These are phyloP conservation scores for Oxyruncus cristatus DNA, from an alignment of 2,113 vertebrate genomes.

Conservation along the genomic window DNA sequence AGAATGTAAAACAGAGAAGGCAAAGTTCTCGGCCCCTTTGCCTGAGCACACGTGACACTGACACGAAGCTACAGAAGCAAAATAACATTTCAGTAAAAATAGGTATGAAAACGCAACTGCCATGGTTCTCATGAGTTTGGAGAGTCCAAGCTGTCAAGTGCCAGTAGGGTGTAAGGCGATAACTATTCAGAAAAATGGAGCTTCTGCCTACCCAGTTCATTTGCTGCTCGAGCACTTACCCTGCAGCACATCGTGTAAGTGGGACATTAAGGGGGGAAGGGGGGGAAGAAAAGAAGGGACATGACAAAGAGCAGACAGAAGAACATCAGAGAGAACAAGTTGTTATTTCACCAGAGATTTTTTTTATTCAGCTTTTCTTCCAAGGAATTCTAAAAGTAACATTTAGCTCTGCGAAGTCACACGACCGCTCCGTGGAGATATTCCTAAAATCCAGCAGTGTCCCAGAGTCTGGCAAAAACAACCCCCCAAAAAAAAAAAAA, in stretches of 20 bases:
- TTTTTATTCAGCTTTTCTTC: background rate
- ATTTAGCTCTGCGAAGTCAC: background rate
- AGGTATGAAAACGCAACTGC: background rate
- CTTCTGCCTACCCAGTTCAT: background rate
- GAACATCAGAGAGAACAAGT: background rate
- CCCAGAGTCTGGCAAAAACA: background rate
- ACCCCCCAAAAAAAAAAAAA: background rate
- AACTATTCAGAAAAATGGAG: background rate
- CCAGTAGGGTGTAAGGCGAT: background rate
- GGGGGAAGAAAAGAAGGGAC: background rate
- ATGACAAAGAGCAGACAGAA: background rate
- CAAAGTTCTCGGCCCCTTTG: background rate
- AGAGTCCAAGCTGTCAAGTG: background rate
- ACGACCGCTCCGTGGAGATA: background rate
- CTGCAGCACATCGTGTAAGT: background rate
- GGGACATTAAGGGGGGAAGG: background rate
- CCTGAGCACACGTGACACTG: fast-evolving
- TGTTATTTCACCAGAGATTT: background rate
- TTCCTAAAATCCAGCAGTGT: background rate
- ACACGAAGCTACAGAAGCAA: background rate
- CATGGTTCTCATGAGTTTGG: background rate
- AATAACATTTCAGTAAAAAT: background rate
- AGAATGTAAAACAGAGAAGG: background rate
- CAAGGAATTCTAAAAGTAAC: background rate
- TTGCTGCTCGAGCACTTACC: background rate